Base-by-base conservation (phyloP, 1,140 invertebrate species). In the Popillia japonica region DNA sequence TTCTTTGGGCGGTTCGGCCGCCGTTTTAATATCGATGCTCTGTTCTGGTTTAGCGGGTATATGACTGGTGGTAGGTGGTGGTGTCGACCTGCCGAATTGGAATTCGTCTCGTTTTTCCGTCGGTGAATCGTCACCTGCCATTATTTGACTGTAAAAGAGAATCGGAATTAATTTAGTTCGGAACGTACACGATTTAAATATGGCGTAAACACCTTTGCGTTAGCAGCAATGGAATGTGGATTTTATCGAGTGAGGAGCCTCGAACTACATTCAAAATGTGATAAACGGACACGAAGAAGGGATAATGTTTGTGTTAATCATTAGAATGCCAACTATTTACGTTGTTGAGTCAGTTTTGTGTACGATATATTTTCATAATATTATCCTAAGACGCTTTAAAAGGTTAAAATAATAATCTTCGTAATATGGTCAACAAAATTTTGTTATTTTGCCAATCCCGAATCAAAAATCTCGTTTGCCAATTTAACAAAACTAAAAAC, bases 101-200 rank as follows among this genome's bases (percentile, higher is more conserved):
- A 75, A 75, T 48, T 75, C 74, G 3, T 75, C 74, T 11, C 42
- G 14, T 41, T 75, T 55, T 55, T 40, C 40, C 42, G 44, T 75
- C 11, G 74, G 44, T 9, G 74, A 75, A 75, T 75, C 74, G 40
- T 75, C 74, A 75, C 74, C 74, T 27, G 74, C 55, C 76, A 77
- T 77, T 40, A 68, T 77, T n/a, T 44, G 55, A 27, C 76, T 77
- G 88, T 97, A 96, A 86, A 96, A 98, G 88, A 98, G 96, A 86
- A 96, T 6, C n/a, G 10, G 99, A 34, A 3, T 6, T 9, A 68
- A 3, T 6, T 2, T 48, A 48, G n/a, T 2, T 14, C 10, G n/a
- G 2, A 48, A 10, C 44, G 41, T 42, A 3, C 10, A n/a, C 2
- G 10, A 48, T n/a, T 3, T n/a, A 42, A 42, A 48, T 14, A 11